Conservation (phyloP, 2,113 vertebrate species). For the Kryptolebias marmoratus region DNA sequence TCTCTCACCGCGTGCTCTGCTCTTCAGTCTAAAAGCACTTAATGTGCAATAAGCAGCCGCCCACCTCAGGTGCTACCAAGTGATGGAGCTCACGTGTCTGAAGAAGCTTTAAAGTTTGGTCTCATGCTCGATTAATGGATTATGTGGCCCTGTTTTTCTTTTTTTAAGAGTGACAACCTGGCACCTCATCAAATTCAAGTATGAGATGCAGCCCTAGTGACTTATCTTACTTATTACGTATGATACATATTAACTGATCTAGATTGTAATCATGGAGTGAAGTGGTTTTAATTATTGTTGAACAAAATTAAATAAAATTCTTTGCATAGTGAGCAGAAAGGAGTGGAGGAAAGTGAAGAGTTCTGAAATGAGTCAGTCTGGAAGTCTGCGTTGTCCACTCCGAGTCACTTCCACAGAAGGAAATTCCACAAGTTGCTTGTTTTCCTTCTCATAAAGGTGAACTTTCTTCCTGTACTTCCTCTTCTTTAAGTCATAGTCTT, state of each 20-base stretch:
- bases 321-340: constrained; percentile 30
- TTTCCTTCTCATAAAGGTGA: constrained; percentile 57
- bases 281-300: constrained; percentile 69
- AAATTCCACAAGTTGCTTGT: constrained; percentile 52
- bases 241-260: constrained; percentile 34
- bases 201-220: too few species aligned
- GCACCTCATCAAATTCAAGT: constrained; percentile 36
- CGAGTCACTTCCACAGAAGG: constrained; percentile 66
- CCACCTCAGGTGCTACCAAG: constrained; percentile 63
- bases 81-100: constrained; percentile 57
- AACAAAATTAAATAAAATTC: constrained; percentile 70
- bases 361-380: constrained; percentile 53
- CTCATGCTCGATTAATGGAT: constrained; percentile 71
- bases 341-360: constrained; percentile 58
- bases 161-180: constrained; percentile 49
- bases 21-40: constrained; percentile 71
- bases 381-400: constrained; percentile 62
- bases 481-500: constrained; percentile 50
- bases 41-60: constrained; percentile 68
- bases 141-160: constrained; percentile 57
- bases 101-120: constrained; percentile 73
- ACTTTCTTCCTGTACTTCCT: constrained; percentile 44
- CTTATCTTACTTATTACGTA: too few species aligned
- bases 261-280: constrained; percentile 47
- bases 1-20: constrained; percentile 64